Evolutionary conservation across 1,140 invertebrate genomes (phyloP).

Genomic region (Aporrectodea caliginosa): DNA sequence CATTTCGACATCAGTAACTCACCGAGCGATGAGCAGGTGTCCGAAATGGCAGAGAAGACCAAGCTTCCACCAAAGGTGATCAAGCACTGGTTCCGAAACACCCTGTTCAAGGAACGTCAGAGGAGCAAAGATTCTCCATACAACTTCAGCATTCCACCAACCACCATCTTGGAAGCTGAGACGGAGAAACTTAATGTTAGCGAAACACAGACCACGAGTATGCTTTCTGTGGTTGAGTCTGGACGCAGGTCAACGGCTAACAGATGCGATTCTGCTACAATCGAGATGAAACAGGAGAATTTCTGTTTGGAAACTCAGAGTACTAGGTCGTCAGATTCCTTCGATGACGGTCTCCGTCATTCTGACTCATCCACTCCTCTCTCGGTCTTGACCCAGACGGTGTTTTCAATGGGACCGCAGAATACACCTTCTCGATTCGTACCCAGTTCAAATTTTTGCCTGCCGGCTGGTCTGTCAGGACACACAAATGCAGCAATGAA

Average conservation of each 20-base stretch:
- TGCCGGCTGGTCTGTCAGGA: not conserved
- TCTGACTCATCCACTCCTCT: not conserved
- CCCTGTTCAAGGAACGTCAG: slow-evolving; percentile 97
- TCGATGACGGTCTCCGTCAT: not conserved
- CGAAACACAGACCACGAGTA: not conserved
- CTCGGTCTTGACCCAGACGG: not conserved
- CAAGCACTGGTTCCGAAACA: slow-evolving; percentile 99
- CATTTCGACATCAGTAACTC: slow-evolving; percentile 99
- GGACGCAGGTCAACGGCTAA: not conserved
- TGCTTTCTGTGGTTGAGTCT: not conserved
- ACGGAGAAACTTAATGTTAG: too few relatives aligned
- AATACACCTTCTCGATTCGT: not conserved
- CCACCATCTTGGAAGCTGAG: slow-evolving; percentile 77
- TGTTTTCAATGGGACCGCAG: not conserved
- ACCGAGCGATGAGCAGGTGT: slow-evolving; percentile 92
- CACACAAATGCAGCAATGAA: not conserved
- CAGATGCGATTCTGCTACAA: too few relatives aligned
- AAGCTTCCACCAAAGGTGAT: slow-evolving; percentile 97
- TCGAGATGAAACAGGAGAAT: slow-evolving; percentile 93
- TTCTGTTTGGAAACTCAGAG: not conserved
- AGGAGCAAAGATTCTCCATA: slow-evolving; percentile 99
- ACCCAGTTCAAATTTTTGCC: too few relatives aligned
- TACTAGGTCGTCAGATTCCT: not conserved
- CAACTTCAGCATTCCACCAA: slow-evolving; percentile 98
- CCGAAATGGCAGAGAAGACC: slow-evolving; percentile 68